A percentile compares a stretch with the other conserved stretches of the same genome.
Evolutionary conservation across 2,888 invertebrate genomes (phyloP).

Genomic region (Glyphotaelius pellucidus): DNA sequence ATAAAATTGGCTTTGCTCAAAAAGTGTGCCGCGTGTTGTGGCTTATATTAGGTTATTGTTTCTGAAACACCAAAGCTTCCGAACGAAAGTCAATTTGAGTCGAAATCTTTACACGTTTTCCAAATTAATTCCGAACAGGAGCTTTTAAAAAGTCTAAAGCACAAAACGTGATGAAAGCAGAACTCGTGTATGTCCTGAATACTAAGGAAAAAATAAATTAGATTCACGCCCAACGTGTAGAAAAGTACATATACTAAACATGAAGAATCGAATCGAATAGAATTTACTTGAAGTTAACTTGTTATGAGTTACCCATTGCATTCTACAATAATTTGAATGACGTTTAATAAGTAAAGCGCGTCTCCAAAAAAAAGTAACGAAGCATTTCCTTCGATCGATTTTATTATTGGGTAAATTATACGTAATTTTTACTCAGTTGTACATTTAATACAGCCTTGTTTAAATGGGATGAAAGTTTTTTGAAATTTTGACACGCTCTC

Average conservation of each 20-base stretch:
- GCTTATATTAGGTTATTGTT: conserved; percentile 6
- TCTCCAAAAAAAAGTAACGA: not conserved
- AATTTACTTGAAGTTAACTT: not conserved
- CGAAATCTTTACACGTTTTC: conserved; percentile 6
- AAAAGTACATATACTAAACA: not conserved
- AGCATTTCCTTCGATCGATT: not conserved
- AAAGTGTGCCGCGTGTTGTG: not conserved
- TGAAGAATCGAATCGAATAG: not conserved
- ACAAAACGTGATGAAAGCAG: not conserved
- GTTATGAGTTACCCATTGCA: not conserved
- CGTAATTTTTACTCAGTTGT: not conserved
- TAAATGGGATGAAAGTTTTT: not conserved
- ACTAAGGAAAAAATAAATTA: not conserved
- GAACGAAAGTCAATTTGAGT: not conserved
- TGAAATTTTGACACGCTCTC: conserved; percentile 30
- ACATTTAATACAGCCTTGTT: not conserved
- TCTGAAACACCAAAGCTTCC: not conserved
- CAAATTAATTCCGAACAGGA: not conserved
- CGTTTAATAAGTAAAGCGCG: not conserved
- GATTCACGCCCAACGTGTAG: not conserved
- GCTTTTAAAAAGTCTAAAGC: not conserved
- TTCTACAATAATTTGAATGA: not conserved
- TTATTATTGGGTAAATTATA: not conserved
- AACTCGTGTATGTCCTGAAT: not conserved
- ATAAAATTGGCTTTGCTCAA: not conserved